Conservation (phyloP, 2,113 vertebrate genomes). For the Lynx canadensis region DNA sequence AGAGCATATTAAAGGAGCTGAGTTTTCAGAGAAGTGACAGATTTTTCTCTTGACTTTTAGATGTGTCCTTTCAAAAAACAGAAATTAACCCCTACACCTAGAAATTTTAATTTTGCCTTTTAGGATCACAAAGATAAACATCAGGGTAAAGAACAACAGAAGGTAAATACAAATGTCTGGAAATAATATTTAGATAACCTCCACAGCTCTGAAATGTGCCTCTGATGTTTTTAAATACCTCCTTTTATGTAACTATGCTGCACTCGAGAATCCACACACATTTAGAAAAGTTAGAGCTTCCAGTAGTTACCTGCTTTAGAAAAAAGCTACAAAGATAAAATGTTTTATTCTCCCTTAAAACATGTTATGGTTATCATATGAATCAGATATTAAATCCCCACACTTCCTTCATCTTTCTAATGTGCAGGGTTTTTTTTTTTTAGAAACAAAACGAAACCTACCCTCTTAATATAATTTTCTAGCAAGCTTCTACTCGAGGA, state of each 20-base stretch:
- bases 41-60: background rate
- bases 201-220: background rate
- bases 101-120: background rate
- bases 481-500: background rate
- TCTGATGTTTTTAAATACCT: background rate
- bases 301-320: background rate
- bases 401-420: background rate
- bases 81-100: background rate
- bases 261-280: background rate
- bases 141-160: background rate
- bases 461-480: background rate
- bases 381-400: background rate
- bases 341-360: background rate
- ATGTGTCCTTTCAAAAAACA: background rate
- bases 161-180: background rate
- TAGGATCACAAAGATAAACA: background rate
- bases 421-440: background rate
- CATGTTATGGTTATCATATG: background rate
- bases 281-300: background rate
- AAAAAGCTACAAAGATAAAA: background rate
- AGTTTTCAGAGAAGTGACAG: background rate
- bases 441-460: constrained; percentile 5
- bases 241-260: background rate
- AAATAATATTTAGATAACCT: background rate
- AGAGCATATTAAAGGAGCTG: no score